Evolutionary conservation across 2,113 vertebrate species (phyloP), one percentile per base, ranked within the genome.

Genomic region (Morone saxatilis): DNA sequence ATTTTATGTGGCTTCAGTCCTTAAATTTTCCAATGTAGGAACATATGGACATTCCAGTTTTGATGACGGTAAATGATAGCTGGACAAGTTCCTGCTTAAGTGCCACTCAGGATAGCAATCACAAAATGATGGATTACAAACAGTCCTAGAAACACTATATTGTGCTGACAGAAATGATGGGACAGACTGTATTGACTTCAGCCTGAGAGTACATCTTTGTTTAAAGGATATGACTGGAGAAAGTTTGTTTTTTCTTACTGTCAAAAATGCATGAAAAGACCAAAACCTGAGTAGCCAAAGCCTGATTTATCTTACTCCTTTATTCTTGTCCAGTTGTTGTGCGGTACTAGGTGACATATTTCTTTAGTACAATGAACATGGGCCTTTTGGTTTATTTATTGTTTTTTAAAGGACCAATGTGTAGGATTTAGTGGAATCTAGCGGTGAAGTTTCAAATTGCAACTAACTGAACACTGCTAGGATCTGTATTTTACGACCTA

Each of bases 41-140:
- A 75, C 87, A 81, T 84, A 59, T 88, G 85, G 76, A 87, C 87
- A 71, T 88, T 90, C 57, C 66, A 53, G 59, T 72, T 84, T 56
- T 61, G 83, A 78, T 88, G 85, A 83, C 38, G 19, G 16, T 67
- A 71, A 73, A 84, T 67, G 63, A 80, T 41, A 53, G 82, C 71
- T 73, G 85, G 83, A 80, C 54, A 71, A 63, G 53, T 22, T 80
- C 51, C 22, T 13, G 61, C 25, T 78, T 51, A 71, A 79, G 78
- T 76, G 87, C 59, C 77, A 90, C 54, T 78, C 53, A 41, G 76
- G 78, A 78, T 19, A 76, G 60, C 48, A 50, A 78, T 74, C 53
- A 71, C 56, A 51, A 79, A 65, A 66, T 81, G 57, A 88, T 67
- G 48, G 71, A 86, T 65, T 71, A 47, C 80, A 84, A 86, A 81